Percentiles rank a stretch among this genome's conserved stretches.
These are phyloP conservation scores for Telenomus remus DNA, from an alignment of 1,140 invertebrate genomes.

Conservation along the genomic window DNA sequence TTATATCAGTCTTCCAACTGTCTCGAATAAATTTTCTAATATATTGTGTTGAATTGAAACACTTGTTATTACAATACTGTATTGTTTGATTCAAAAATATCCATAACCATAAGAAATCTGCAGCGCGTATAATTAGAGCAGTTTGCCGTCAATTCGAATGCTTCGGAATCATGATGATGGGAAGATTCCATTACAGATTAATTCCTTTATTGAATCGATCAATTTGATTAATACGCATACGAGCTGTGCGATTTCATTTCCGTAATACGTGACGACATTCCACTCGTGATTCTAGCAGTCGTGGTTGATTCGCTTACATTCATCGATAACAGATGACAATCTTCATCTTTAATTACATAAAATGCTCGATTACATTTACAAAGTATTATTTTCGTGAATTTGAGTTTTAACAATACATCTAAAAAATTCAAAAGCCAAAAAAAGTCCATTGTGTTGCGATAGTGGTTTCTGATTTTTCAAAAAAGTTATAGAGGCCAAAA, in stretches of 20 bases:
- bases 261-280: conserved; percentile 21
- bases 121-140: not conserved
- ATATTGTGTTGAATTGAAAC: too few relatives aligned
- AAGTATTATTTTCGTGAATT: not conserved
- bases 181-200: conserved; percentile 38
- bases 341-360: conserved; percentile 14
- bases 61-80: too few relatives aligned
- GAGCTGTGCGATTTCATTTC: conserved; percentile 27
- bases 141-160: conserved; percentile 29
- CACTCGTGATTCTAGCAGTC: not conserved
- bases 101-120: too few relatives aligned
- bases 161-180: conserved; percentile 10
- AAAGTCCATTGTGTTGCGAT: too few relatives aligned
- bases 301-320: not conserved
- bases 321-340: not conserved
- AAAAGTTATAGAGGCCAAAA: too few relatives aligned
- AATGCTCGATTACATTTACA: not conserved
- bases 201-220: conserved; percentile 26
- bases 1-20: too few relatives aligned
- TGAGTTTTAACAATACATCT: too few relatives aligned
- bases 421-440: too few relatives aligned
- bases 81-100: too few relatives aligned
- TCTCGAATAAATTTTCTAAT: too few relatives aligned
- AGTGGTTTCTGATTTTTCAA: too few relatives aligned
- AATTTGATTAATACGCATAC: conserved; percentile 10